These are phyloP conservation scores for Helarctos malayanus DNA, from an alignment of 2,797 vertebrate genomes.

Conservation along the genomic window DNA sequence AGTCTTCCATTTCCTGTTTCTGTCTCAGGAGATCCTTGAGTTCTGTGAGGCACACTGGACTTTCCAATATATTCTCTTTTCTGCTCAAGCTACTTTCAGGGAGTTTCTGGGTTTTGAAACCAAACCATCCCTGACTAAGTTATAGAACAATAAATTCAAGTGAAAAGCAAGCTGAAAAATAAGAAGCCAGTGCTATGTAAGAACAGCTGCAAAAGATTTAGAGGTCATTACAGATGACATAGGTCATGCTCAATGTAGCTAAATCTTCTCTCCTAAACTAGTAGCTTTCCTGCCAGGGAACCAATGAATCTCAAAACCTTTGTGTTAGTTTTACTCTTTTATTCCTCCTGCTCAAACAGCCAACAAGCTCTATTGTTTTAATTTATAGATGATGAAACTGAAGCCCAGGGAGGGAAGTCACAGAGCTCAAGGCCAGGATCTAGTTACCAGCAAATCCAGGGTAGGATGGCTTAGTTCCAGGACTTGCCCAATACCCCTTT, in stretches of 20 bases:
- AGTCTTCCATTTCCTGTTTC: not conserved
- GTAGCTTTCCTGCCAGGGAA: constrained; percentile 14
- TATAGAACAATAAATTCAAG: constrained; percentile 49
- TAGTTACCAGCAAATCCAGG: not conserved
- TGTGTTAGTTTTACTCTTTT: constrained; percentile 29
- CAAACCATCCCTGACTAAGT: not conserved
- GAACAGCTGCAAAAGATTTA: constrained; percentile 52
- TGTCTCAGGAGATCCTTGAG: not conserved
- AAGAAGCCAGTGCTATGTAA: not conserved
- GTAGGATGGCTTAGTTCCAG: not conserved
- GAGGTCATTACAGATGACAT: not conserved
- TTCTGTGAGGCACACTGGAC: not conserved
- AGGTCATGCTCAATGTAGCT: not conserved
- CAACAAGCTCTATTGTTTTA: constrained; percentile 16
- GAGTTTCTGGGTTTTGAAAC: constrained; percentile 37
- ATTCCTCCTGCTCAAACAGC: not conserved
- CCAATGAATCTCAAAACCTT: not conserved
- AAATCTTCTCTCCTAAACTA: constrained; percentile 28
- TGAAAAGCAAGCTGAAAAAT: constrained; percentile 28
- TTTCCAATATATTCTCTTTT: not conserved
- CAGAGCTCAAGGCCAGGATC: not conserved
- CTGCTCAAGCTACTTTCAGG: not conserved
- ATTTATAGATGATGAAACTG: constrained; percentile 40
- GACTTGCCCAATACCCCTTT: not conserved
- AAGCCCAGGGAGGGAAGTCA: not conserved